phyloP scores from a whole-genome alignment of 1,140 invertebrate genomes.

The Trachymyrmex septentrionalis region DNA sequence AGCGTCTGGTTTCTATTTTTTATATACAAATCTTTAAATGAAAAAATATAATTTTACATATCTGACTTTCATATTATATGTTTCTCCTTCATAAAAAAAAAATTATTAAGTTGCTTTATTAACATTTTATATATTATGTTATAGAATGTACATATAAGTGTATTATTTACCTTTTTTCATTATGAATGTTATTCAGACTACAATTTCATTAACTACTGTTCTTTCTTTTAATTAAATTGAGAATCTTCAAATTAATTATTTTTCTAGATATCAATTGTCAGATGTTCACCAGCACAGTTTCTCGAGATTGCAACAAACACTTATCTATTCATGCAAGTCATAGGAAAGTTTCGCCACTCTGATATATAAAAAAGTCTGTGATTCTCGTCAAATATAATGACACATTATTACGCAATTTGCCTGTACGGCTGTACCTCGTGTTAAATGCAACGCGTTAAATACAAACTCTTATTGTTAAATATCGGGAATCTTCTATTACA shows the following conservation, averaged over 20 bases:
- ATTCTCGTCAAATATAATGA: slow-evolving; percentile 19
- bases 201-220: not conserved
- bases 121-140: not conserved
- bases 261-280: slow-evolving; percentile 2
- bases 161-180: not conserved
- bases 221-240: not conserved
- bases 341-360: not conserved
- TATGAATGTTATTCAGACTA: not conserved
- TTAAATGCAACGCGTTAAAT: not conserved
- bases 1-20: not conserved
- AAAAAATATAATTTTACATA: not conserved
- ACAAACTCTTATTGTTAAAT: not conserved
- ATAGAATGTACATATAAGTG: not conserved
- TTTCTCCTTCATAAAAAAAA: not conserved
- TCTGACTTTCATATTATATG: not conserved
- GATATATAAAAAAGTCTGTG: not conserved
- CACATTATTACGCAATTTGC: not conserved
- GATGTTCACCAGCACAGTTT: not conserved
- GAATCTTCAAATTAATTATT: not conserved
- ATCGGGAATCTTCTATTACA: not conserved
- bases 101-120: no score
- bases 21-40: not conserved
- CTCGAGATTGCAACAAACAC: not conserved
- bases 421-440: not conserved
- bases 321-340: slow-evolving; percentile 10